phyloP scores from a whole-genome alignment of 2,113 vertebrate species.

The Vulpes lagopus region DNA sequence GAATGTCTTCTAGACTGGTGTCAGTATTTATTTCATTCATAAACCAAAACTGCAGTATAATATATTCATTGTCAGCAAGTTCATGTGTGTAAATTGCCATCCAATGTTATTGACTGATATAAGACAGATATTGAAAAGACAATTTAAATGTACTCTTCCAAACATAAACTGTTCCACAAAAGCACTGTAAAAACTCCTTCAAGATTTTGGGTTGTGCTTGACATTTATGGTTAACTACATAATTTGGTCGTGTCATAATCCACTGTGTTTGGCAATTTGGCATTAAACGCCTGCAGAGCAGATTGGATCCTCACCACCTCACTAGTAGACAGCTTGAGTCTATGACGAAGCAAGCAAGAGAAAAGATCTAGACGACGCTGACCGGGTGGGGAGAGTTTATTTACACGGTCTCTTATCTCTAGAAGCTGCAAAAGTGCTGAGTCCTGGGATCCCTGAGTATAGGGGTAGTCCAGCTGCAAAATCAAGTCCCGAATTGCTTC shows the following conservation, averaged over 20 bases:
- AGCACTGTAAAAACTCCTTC: conserved; percentile 91
- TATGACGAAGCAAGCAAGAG: conserved; percentile 96
- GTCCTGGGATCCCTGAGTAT: conserved; percentile 98
- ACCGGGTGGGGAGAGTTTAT: conserved; percentile 95
- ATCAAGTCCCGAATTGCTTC: conserved; percentile 98
- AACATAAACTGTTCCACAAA: conserved; percentile 91
- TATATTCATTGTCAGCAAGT: conserved; percentile 91
- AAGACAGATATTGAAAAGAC: conserved; percentile 93
- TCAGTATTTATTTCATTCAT: conserved; percentile 93
- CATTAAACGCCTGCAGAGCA: conserved; percentile 95
- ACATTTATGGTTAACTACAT: conserved; percentile 95
- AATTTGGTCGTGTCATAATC: conserved; percentile 98
- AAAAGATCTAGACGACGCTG: conserved; percentile 96
- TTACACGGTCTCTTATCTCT: conserved; percentile 97
- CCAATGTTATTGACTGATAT: conserved; percentile 90
- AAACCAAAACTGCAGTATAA: conserved; percentile 89
- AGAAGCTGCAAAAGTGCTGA: conserved; percentile 96
- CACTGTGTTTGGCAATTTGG: conserved; percentile 95
- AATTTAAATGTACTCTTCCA: conserved; percentile 92
- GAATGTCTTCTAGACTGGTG: conserved; percentile 91
- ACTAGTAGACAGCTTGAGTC: conserved; percentile 96
- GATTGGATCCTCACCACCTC: conserved; percentile 96
- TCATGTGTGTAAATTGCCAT: conserved; percentile 89
- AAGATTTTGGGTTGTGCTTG: conserved; percentile 90
- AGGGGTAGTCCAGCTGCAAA: conserved; percentile 97